Percentiles rank a stretch among this genome's conserved stretches.
phyloP scores from a whole-genome alignment of 2,797 vertebrate genomes.

The Gymnothorax javanicus region DNA sequence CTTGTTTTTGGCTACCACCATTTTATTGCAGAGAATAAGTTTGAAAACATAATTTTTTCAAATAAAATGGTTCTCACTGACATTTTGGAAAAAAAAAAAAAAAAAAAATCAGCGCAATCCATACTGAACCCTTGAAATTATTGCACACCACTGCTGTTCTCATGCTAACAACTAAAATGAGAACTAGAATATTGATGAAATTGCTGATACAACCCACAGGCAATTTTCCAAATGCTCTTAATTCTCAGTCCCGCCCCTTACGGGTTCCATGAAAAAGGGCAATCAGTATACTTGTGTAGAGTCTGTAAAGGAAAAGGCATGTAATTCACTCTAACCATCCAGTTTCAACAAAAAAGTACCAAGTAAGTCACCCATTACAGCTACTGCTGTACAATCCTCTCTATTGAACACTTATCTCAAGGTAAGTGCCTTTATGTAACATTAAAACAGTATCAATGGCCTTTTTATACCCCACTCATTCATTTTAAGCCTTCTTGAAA shows the following conservation, averaged over 20 bases:
- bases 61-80: neutral
- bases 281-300: neutral
- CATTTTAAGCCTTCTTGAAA: neutral
- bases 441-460: constrained; percentile 1
- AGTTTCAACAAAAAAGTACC: neutral
- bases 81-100: neutral
- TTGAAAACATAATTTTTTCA: neutral
- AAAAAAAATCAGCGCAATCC: neutral
- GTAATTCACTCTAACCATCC: neutral
- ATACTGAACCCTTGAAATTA: constrained; percentile 8
- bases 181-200: neutral
- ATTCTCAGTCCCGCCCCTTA: neutral
- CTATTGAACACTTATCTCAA: constrained; percentile 4
- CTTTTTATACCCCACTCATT: constrained; percentile 1
- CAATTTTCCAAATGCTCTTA: constrained; percentile 4
- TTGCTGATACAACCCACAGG: neutral
- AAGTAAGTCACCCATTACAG: neutral
- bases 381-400: neutral
- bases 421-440: constrained; percentile 4
- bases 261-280: neutral
- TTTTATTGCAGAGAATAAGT: neutral
- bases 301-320: neutral
- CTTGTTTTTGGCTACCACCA: neutral
- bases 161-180: constrained; percentile 3
- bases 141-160: constrained; percentile 2